These are phyloP conservation scores for Petromus typicus DNA, from an alignment of 2,113 vertebrate genomes.

Conservation along the genomic window DNA sequence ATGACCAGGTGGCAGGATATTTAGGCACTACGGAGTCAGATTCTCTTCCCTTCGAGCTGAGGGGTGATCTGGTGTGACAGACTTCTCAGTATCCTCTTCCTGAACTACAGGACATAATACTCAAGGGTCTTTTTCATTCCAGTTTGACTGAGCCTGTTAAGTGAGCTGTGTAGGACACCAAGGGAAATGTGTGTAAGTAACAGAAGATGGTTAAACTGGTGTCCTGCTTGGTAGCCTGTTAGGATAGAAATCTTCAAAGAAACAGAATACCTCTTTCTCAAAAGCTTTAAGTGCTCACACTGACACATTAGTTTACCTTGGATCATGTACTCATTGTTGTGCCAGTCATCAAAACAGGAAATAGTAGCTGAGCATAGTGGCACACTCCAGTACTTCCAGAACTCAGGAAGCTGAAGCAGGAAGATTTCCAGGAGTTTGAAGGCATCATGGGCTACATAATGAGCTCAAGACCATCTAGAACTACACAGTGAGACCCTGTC, in stretches of 20 bases:
- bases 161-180: neutral
- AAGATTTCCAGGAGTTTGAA: neutral
- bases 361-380: neutral
- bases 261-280: neutral
- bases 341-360: neutral
- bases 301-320: neutral
- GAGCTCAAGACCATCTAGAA: neutral
- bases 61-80: conserved; percentile 89
- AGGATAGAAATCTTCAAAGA: neutral
- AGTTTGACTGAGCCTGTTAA: neutral
- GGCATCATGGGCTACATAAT: neutral
- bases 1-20: conserved; percentile 77
- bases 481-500: neutral
- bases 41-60: conserved; percentile 90
- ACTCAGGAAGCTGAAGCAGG: neutral
- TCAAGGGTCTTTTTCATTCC: neutral
- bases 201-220: neutral
- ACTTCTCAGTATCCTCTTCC: neutral
- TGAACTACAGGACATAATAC: neutral
- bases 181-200: neutral
- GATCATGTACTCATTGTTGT: neutral
- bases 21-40: conserved; percentile 57
- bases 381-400: neutral
- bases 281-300: neutral
- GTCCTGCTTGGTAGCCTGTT: neutral